A percentile compares a stretch with the other conserved stretches of the same genome.
These are phyloP conservation scores for Dromas ardeola DNA, from an alignment of 2,113 vertebrate species.

Conservation along the genomic window DNA sequence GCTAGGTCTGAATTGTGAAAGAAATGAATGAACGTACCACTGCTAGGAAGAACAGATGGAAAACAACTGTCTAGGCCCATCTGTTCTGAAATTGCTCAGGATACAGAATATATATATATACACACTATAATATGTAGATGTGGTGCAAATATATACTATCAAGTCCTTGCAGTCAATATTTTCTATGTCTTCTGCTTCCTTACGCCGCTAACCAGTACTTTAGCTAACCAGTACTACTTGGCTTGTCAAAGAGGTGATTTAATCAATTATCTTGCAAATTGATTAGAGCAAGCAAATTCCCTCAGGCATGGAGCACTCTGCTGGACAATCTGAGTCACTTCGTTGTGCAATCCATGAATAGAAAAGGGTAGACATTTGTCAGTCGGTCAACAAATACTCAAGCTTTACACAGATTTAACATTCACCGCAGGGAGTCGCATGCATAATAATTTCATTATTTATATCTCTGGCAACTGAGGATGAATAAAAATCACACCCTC, in stretches of 20 bases:
- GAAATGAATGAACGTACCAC: neutral
- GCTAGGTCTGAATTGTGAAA: neutral
- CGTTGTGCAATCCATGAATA: constrained; percentile 18
- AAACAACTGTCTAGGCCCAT: neutral
- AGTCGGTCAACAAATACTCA: constrained; percentile 3
- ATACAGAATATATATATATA: neutral
- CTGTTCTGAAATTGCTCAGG: neutral
- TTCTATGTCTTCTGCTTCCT: neutral
- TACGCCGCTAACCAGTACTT: neutral
- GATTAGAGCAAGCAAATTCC: neutral
- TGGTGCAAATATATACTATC: neutral
- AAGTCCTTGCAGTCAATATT: neutral
- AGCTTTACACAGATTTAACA: neutral
- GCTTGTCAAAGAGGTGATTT: constrained; percentile 28
- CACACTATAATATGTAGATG: neutral
- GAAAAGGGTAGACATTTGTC: neutral
- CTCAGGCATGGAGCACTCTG: neutral
- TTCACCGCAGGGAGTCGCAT: neutral
- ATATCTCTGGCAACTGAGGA: neutral
- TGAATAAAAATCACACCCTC: neutral
- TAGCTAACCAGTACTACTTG: neutral
- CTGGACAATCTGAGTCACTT: neutral
- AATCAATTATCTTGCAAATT: neutral
- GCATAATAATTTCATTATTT: constrained; percentile 6
- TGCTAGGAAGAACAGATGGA: neutral